Evolutionary conservation across 1,140 invertebrate genomes (phyloP).

Genomic region (Panonychus citri): DNA sequence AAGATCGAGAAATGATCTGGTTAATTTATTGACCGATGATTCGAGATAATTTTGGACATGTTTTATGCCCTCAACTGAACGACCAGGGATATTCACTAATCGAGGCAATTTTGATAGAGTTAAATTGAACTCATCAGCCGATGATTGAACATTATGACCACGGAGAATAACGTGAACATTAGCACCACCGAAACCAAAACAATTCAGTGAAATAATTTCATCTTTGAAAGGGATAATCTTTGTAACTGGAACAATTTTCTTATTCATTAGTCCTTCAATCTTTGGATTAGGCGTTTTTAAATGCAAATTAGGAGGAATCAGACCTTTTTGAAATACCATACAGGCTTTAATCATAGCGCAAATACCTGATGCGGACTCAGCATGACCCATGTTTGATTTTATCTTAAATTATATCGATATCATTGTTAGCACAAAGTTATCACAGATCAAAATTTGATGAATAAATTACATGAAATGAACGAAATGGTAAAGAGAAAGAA

Average conservation of each 20-base stretch:
- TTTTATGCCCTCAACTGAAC: background rate
- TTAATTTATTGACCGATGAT: background rate
- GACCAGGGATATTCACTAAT: background rate
- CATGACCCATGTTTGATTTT: slow-evolving; percentile 77
- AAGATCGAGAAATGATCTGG: background rate
- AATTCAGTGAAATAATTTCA: slow-evolving; percentile 69
- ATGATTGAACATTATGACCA: background rate
- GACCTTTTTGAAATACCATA: slow-evolving; percentile 25
- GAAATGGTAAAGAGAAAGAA: too few relatives aligned
- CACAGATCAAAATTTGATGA: too few relatives aligned
- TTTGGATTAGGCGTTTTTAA: slow-evolving; percentile 28
- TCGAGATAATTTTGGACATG: background rate
- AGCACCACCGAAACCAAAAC: slow-evolving; percentile 90
- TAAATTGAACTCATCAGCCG: background rate
- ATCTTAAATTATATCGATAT: too few relatives aligned
- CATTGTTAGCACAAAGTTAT: too few relatives aligned
- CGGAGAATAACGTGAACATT: slow-evolving; percentile 77
- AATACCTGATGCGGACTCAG: slow-evolving; percentile 64
- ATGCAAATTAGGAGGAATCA: slow-evolving; percentile 30
- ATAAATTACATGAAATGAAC: too few relatives aligned
- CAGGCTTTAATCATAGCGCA: slow-evolving; percentile 24
- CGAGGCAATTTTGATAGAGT: background rate
- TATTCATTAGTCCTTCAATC: slow-evolving; percentile 35
- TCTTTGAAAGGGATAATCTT: slow-evolving; percentile 34
- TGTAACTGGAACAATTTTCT: slow-evolving; percentile 41